Evolutionary conservation across 2,113 vertebrate genomes (phyloP), one percentile per base, ranked within the genome.

Genomic region (Nothoprocta perdicaria): DNA sequence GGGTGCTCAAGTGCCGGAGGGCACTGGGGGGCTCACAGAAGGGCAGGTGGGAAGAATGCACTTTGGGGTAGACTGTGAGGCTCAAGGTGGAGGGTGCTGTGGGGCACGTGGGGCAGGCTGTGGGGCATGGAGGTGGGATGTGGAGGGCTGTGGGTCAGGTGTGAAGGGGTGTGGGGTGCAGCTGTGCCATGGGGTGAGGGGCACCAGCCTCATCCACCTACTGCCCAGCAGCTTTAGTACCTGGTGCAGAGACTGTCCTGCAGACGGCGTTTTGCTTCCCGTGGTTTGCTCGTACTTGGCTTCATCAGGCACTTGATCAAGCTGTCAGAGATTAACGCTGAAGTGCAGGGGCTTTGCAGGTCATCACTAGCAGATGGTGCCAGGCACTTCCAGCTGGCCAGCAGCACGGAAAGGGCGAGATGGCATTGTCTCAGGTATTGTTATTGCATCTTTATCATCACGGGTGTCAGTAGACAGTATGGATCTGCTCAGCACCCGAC

Each of bases 401-500:
- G 46, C 12, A 24, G 73, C 26, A 29, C 23, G 12, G 46, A 3
- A 19, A 22, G 65, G 45, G 5, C 14, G 74, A 67, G 78, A 53
- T 48, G 82, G 45, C n/a, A 48, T 50, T 61, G 43, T 16, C 27
- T 35, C 45, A 27, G 82, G 73, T 38, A 46, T 52, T 69, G 17
- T 0, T 35, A 13, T 27, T 57, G 43, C 62, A 22, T 27, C 50
- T 2, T 57, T 60, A 5, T 33, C 57, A 12, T 12, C 38, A 11
- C 50, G 67, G 73, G 80, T 14, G 65, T 38, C 6, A 8, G 35
- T 31, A 40, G 40, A 66, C 66, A 12, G 83, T 1, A 45, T 6
- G 2, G 82, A 68, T 76, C 90, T 22, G 9, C 3, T 57, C 40
- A 0, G 0, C 57, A 1, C n/a, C 62, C 48, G 9, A 35, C 60